A percentile compares a stretch with the other conserved stretches of the same genome.
Evolutionary conservation across 2,797 vertebrate species (phyloP).

Genomic region (Macroramphosus scolopax): DNA sequence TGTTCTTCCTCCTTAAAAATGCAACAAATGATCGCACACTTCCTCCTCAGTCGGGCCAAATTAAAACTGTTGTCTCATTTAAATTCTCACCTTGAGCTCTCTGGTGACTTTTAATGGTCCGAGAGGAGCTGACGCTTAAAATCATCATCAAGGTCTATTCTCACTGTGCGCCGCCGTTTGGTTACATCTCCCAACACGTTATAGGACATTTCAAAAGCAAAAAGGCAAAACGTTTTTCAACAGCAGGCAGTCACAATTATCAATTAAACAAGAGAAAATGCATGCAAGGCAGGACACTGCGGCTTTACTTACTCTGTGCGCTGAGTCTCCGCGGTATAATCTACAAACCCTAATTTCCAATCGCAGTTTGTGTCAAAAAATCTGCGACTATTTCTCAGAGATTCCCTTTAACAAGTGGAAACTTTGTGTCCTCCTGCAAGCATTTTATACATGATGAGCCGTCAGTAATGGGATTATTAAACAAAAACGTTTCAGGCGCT

Average conservation of each 20-base stretch:
- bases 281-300: constrained; percentile 55
- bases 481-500: constrained; percentile 99
- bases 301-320: constrained; percentile 75
- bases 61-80: constrained; percentile 64
- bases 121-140: constrained; percentile 64
- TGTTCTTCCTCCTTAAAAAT: background rate
- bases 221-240: constrained; percentile 7
- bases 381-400: constrained; percentile 84
- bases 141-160: constrained; percentile 38
- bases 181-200: constrained; percentile 7
- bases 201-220: constrained; percentile 5
- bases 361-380: constrained; percentile 81
- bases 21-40: background rate
- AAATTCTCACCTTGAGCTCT: constrained; percentile 67
- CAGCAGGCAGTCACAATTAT: constrained; percentile 39
- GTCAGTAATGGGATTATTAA: constrained; percentile 99
- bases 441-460: constrained; percentile 99
- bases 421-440: constrained; percentile 98
- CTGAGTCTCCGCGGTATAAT: constrained; percentile 65
- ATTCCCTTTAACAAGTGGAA: constrained; percentile 96
- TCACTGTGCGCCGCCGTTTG: constrained; percentile 8
- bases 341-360: constrained; percentile 70
- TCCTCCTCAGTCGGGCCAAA: constrained; percentile 17
- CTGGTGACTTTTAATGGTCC: constrained; percentile 60
- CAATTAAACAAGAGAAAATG: constrained; percentile 51